phyloP scores from a whole-genome alignment of 1,140 invertebrate species.

The Sitobion miscanthi region DNA sequence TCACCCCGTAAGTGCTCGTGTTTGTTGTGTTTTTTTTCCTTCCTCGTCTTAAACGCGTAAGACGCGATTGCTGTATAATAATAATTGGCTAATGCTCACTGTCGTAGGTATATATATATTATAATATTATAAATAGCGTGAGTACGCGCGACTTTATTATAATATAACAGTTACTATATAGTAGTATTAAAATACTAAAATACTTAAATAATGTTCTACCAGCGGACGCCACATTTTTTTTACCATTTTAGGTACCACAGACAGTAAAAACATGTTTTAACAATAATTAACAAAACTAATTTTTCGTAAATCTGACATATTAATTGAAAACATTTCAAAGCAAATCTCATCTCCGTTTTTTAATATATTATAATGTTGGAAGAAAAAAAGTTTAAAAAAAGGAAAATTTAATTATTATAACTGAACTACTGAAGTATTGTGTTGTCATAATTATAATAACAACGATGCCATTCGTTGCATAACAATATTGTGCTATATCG shows the following conservation, averaged over 20 bases:
- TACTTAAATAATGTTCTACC: background rate
- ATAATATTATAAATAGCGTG: background rate
- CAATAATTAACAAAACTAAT: background rate
- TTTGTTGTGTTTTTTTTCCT: background rate
- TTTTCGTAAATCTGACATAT: background rate
- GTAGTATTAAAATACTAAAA: too few relatives aligned
- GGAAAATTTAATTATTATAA: background rate
- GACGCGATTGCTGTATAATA: background rate
- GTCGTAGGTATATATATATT: background rate
- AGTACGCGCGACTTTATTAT: background rate
- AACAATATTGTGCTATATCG: background rate
- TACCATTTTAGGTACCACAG: too few relatives aligned
- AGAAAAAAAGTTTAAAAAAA: background rate
- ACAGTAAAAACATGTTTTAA: background rate
- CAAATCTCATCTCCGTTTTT: background rate
- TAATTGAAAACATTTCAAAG: background rate
- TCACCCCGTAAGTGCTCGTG: background rate
- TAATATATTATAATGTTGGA: background rate
- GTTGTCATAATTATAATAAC: background rate
- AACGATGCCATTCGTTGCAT: background rate
- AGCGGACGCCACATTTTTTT: background rate
- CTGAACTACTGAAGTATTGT: background rate
- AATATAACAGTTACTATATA: background rate
- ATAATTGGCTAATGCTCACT: background rate
- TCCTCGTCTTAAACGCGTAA: background rate